A percentile compares a stretch with the other conserved stretches of the same genome.
These are phyloP conservation scores for Crotalus viridis DNA, from an alignment of 2,113 vertebrate species.

Conservation along the genomic window DNA sequence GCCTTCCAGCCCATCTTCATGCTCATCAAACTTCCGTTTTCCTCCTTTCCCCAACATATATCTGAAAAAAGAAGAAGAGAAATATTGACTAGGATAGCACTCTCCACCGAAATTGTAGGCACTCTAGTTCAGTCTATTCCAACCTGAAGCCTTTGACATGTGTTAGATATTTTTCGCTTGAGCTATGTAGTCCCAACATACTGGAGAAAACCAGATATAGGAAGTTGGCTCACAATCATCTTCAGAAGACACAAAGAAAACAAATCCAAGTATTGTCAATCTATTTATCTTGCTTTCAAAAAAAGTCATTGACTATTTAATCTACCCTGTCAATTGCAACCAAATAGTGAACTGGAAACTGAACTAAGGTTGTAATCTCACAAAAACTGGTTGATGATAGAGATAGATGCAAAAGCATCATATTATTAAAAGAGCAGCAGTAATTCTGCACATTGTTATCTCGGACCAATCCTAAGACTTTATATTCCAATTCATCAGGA, in stretches of 20 bases:
- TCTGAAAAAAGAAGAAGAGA: conserved; percentile 75
- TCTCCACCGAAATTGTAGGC: not conserved
- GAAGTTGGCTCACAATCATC: not conserved
- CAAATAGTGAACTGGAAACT: not conserved
- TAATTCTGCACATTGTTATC: not conserved
- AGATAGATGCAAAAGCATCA: not conserved
- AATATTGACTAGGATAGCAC: conserved; percentile 10
- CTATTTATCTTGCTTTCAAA: not conserved
- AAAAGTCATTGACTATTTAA: not conserved
- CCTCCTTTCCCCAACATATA: conserved; percentile 99
- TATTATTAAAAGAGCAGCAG: not conserved
- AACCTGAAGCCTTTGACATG: not conserved
- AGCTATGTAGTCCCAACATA: not conserved
- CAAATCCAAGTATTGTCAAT: not conserved
- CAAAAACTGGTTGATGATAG: not conserved
- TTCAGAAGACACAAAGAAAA: not conserved
- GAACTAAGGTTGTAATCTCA: not conserved
- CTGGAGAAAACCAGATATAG: not conserved
- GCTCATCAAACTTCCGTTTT: conserved; percentile 98
- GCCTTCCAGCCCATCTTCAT: conserved; percentile 99
- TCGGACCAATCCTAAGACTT: not conserved
- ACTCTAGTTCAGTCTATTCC: not conserved
- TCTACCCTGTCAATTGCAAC: not conserved
- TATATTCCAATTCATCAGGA: not conserved
- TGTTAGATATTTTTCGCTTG: not conserved